Percentiles rank a stretch among this genome's conserved stretches.
phyloP scores from a whole-genome alignment of 2,888 invertebrate species.

The Netelia inedita region DNA sequence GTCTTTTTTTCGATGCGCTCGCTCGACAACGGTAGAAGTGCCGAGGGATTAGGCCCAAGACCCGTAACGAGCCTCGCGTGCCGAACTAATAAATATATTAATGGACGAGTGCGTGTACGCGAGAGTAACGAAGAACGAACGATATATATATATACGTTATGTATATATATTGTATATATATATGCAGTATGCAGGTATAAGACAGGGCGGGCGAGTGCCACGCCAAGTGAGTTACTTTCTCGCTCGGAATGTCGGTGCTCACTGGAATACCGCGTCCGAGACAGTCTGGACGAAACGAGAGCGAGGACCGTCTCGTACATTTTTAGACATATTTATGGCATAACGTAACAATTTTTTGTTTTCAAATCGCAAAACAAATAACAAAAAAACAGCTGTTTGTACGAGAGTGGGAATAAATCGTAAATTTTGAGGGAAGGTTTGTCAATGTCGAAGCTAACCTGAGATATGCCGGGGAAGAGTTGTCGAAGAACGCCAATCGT shows the following conservation, averaged over 20 bases:
- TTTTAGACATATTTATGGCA: too few species aligned
- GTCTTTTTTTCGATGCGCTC: too few species aligned
- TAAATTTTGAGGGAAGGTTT: too few species aligned
- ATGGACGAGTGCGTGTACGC: slow-evolving; percentile 45
- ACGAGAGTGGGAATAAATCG: too few species aligned
- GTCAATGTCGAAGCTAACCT: slow-evolving; percentile 86
- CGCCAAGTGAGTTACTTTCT: slow-evolving; percentile 77
- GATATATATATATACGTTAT: background rate
- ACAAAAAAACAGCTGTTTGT: too few species aligned
- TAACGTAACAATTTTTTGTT: too few species aligned
- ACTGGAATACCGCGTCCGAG: slow-evolving; percentile 4
- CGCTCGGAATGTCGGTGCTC: slow-evolving; percentile 76
- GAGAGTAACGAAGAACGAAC: slow-evolving; percentile 23
- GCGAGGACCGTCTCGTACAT: slow-evolving; percentile 58
- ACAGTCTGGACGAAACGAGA: slow-evolving; percentile 36
- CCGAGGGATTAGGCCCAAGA: background rate
- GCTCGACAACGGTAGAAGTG: background rate
- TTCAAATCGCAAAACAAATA: too few species aligned
- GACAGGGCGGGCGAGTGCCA: slow-evolving; percentile 63
- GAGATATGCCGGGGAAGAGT: slow-evolving; percentile 90
- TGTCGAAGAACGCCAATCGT: slow-evolving; percentile 92
- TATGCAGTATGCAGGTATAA: background rate
- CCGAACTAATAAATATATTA: slow-evolving; percentile 37
- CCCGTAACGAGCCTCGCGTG: slow-evolving; percentile 44
- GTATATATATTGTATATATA: background rate